Evolutionary conservation across 2,113 vertebrate genomes (phyloP), one percentile per base, ranked within the genome.

Genomic region (Oryzias javanicus): DNA sequence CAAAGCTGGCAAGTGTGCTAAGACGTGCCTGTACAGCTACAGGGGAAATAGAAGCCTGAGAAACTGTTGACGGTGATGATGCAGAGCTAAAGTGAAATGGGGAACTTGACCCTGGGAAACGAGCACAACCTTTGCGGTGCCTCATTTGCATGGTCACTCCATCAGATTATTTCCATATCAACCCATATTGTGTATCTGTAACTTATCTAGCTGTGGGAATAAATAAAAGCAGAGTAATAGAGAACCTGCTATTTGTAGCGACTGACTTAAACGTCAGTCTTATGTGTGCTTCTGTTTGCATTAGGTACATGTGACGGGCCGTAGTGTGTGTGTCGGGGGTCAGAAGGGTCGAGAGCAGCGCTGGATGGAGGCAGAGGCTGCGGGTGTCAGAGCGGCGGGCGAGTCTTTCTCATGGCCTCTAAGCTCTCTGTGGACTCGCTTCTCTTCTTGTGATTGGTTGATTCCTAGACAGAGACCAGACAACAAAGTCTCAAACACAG

Each of bases 391-490:
- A 56, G 76, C 60, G 77, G 63, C 64, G 82, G 83, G 35, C 63
- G 60, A 84, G 72, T 76, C 73, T 82, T 90, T 91, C 90, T 91
- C 88, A 92, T 91, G 89, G 88, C 90, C 90, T 78, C 80, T 66
- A 53, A 85, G 87, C 78, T 82, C 53, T 72, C 75, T 49, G 20
- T 82, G 82, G 86, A 83, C 86, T 66, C 62, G 58, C 49, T 64
- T 83, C 70, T 74, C 42, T 55, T 78, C 59, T 65, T 54, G 58
- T 50, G 78, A 84, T 89, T 90, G 90, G 91, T 85, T 71, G 44
- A 79, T 59, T 68, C 52, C 22, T 55, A 78, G 70, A 83, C 77
- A 68, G 64, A 65, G 76, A 75, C 59, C 62, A 83, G 82, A 79
- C 69, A 66, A 67, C 78, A 69, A 67, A 59, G 44, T 42, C 59